Evolutionary conservation across 2,888 invertebrate species (phyloP), one percentile per base, ranked within the genome.

Genomic region (Drosophila setosimentum): DNA sequence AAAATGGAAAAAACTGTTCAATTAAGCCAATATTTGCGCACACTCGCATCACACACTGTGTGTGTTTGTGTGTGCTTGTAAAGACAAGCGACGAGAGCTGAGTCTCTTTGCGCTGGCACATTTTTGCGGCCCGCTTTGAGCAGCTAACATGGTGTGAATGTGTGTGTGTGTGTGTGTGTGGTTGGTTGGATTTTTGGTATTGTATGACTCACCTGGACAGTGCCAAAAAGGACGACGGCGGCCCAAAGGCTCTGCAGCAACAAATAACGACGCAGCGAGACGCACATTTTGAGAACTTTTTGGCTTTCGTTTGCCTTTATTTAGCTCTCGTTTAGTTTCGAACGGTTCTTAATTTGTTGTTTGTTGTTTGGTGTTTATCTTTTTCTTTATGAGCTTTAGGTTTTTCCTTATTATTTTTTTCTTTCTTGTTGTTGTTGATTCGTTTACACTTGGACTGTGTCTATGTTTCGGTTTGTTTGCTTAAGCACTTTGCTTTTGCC

Each of bases 11-110:
- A 74, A 82, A 72, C 71, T 71, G 80, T 86, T 89, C 89, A 86
- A 86, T 89, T 83, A 89, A 86, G 86, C 81, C 90, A 86, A 86
- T 89, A 83, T 88, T 89, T 86, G 82, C 83, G 88, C 86, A 85
- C 80, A 84, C 84, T 84, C 87, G 82, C 79, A 66, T 68, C 57
- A 40, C 40, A 37, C 45, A 61, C 54, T 40, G 42, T 30, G 48
- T 67, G 29, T 65, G 37, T 50, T 54, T 48, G 40, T 27, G 48
- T 40, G 50, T 24, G 45, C 27, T 45, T 54, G 58, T 58, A 64
- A 62, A 62, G 73, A 57, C 58, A 60, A 50, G 42, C 68, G 73
- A 48, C 65, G 60, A 78, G 49, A 70, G 33, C 73, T 66, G 32
- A 69, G 66, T 67, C 78, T 73, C 70, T 71, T 72, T 75, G 65